phyloP scores from a whole-genome alignment of 2,888 invertebrate species.

The Tetanocera ferruginea region DNA sequence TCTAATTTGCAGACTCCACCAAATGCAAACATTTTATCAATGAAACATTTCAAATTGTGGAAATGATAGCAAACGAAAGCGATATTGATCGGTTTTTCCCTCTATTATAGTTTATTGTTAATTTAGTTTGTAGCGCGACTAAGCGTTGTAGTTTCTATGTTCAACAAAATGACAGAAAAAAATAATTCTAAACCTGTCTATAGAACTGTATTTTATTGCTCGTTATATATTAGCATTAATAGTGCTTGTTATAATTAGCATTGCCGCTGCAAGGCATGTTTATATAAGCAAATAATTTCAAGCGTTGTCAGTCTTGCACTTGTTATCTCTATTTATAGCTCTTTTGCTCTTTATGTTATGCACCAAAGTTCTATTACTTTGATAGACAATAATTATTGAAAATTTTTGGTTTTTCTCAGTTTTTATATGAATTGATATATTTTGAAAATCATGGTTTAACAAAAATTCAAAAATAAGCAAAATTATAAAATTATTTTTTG shows the following conservation, averaged over 20 bases:
- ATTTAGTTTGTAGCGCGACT: neutral
- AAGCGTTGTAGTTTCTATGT: neutral
- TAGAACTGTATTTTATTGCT: neutral
- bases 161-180: neutral
- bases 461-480: too few relatives aligned
- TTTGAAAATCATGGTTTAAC: too few relatives aligned
- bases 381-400: too few relatives aligned
- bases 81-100: constrained; percentile 64
- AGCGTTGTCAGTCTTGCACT: too few relatives aligned
- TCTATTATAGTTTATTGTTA: neutral
- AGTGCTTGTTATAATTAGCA: too few relatives aligned
- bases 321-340: too few relatives aligned
- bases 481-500: too few relatives aligned
- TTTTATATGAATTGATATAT: too few relatives aligned
- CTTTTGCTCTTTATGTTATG: too few relatives aligned
- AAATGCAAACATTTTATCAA: constrained; percentile 60
- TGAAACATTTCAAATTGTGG: constrained; percentile 58
- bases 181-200: neutral
- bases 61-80: constrained; percentile 60
- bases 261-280: neutral
- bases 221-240: neutral
- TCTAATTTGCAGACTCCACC: constrained; percentile 52
- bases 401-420: too few relatives aligned
- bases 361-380: too few relatives aligned
- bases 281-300: too few relatives aligned